Evolutionary conservation across 2,888 invertebrate genomes (phyloP), one percentile per base, ranked within the genome.

Genomic region (Nephrotoma guestfalica): DNA sequence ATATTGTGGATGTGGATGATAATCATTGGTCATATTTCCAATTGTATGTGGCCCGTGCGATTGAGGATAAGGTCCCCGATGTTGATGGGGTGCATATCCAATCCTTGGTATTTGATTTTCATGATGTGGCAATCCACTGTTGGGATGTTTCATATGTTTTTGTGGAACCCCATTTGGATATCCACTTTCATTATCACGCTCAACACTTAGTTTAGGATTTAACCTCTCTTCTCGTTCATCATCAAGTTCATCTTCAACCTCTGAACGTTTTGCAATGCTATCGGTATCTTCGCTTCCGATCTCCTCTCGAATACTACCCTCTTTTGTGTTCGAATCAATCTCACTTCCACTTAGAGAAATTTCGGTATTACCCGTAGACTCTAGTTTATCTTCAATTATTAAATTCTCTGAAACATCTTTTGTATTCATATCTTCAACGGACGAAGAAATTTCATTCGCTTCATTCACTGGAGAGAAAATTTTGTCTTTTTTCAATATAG

Each of bases 281-380:
- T 41, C 41, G 88, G 88, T 15, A 87, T 88, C 88, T 57, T 88
- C 89, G 42, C 89, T 89, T 11, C 89, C 89, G 30, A 89, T n/a
- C 42, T 9, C 71, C 4, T 71, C 30, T 30, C 18, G 18, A 2
- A 30, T 88, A 7, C 89, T 89, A 86, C 89, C 88, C 6, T 88
- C 88, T 40, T 89, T 88, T 86, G 87, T 85, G 9, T 84, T 85
- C 4, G 83, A 18, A n/a, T 41, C 71, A 84, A 13, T 40, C 41
- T 57, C 43, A 13, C 9, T 30, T 7, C 30, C 7, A 30, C 13
- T 41, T 41, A 18, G 4, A 51, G 30, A 13, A 41, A 71, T 30
- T 30, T 71, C 71, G 30, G 30, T 9, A 71, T 71, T 71, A 9
- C 71, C 30, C 18, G 18, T 30, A 2, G 84, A 15, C n/a, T 41